These are phyloP conservation scores for Corythornis cristatus DNA, from an alignment of 2,113 vertebrate genomes.

Conservation along the genomic window DNA sequence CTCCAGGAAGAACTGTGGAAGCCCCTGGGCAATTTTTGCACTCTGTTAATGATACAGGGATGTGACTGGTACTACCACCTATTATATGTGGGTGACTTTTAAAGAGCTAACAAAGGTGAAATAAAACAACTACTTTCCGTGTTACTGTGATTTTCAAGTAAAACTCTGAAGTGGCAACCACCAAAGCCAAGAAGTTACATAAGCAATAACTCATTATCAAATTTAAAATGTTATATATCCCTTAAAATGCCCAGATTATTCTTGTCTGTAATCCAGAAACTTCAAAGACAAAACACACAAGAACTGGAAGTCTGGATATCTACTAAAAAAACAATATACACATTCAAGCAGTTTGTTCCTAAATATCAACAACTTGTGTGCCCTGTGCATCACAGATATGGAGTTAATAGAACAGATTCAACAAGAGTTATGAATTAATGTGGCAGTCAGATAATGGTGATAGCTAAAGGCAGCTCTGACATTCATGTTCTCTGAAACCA, in stretches of 20 bases:
- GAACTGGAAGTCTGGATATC: conserved; percentile 43
- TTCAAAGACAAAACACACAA: conserved; percentile 57
- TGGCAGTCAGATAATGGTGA: neutral
- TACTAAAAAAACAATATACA: neutral
- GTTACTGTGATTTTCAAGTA: conserved; percentile 33
- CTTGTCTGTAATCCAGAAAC: conserved; percentile 49
- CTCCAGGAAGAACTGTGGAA: neutral
- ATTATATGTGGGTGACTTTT: neutral
- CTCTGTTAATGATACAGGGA: neutral
- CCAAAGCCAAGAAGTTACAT: conserved; percentile 25
- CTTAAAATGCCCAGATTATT: conserved; percentile 29
- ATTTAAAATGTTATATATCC: neutral
- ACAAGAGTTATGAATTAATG: neutral
- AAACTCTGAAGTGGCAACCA: neutral
- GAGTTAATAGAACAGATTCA: neutral
- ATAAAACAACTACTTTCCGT: conserved; percentile 21
- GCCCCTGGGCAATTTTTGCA: neutral
- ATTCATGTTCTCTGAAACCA: neutral
- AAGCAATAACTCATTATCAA: conserved; percentile 22
- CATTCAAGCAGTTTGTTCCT: neutral
- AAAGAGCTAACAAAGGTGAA: conserved; percentile 4
- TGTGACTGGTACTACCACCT: neutral
- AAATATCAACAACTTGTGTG: neutral
- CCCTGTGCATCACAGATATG: neutral
- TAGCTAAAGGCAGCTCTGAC: neutral